Conservation (phyloP, 2,113 vertebrate genomes). For the Rhipidura dahli region DNA sequence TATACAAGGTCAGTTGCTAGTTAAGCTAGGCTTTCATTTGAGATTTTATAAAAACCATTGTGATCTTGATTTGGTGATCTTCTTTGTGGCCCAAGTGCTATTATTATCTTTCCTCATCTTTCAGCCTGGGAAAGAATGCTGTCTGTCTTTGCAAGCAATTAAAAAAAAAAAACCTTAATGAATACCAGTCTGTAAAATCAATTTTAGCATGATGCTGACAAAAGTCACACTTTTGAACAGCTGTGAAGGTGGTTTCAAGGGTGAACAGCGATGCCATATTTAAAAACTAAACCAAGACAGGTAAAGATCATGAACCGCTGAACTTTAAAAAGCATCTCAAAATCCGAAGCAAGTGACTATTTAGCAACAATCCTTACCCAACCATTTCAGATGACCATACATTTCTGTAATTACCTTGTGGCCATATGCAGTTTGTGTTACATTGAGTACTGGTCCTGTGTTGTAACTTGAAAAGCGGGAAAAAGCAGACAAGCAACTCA, state of each 20-base stretch:
- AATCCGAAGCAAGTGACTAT: not conserved
- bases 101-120: not conserved
- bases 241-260: slow-evolving; percentile 13
- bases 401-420: not conserved
- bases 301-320: not conserved
- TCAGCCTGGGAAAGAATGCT: not conserved
- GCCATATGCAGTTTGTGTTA: not conserved
- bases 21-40: not conserved
- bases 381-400: not conserved
- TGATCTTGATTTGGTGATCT: not conserved
- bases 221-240: not conserved
- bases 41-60: not conserved
- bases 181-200: not conserved
- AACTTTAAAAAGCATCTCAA: not conserved
- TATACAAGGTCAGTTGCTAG: not conserved
- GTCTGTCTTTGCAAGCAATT: not conserved
- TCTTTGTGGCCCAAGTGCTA: not conserved
- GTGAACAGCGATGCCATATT: not conserved
- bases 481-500: not conserved
- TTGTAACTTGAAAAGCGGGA: not conserved
- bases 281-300: not conserved
- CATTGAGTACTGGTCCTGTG: not conserved
- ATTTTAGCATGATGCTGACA: not conserved
- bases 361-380: not conserved
- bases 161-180: not conserved